Evolutionary conservation across 2,888 invertebrate species (phyloP).

Genomic region (Panorpa germanica): DNA sequence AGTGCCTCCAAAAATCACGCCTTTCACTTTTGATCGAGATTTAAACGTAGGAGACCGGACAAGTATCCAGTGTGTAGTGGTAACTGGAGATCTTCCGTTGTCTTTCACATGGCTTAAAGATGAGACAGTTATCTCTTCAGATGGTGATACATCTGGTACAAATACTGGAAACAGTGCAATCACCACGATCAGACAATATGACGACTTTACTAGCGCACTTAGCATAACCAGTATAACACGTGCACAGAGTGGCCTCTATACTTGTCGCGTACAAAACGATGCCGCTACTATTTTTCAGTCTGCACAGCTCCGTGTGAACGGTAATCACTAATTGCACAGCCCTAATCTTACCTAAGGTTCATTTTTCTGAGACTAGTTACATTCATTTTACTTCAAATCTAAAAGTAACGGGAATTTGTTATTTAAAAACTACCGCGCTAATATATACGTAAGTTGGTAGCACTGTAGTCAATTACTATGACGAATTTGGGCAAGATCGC

Average conservation of each 20-base stretch:
- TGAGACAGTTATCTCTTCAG: no score
- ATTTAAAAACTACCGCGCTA: no score
- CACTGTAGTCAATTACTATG: no score
- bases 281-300: constrained; percentile 35
- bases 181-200: constrained; percentile 35
- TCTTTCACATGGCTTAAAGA: constrained; percentile 43
- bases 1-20: constrained; percentile 45
- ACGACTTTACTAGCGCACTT: constrained; percentile 36
- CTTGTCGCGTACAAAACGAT: constrained; percentile 36
- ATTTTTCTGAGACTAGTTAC: no score
- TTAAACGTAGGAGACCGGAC: constrained; percentile 38
- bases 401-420: no score
- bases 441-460: no score
- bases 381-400: no score
- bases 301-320: constrained; percentile 37
- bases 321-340: no score
- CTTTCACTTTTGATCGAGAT: constrained; percentile 42
- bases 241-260: constrained; percentile 36
- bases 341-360: no score
- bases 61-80: constrained; percentile 37
- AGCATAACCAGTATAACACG: constrained; percentile 35
- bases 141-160: no score
- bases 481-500: no score
- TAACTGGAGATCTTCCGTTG: constrained; percentile 41
- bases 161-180: no score